phyloP scores from a whole-genome alignment of 1,140 invertebrate species.

The Trissolcus basalis region DNA sequence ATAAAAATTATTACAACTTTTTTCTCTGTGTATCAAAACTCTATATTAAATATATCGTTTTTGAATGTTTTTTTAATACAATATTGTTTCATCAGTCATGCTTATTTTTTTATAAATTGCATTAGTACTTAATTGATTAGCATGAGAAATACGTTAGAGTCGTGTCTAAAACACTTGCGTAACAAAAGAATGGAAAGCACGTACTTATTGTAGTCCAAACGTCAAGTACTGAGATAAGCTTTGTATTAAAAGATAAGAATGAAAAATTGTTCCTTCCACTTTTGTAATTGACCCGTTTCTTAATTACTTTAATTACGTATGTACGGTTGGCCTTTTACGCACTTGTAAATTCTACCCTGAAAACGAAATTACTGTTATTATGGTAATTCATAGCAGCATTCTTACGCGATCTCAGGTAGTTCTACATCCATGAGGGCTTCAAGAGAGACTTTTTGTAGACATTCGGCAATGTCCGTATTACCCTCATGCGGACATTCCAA shows the following conservation, averaged over 20 bases:
- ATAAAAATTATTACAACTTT: too few relatives aligned
- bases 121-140: constrained; percentile 24
- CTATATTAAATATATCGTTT: too few relatives aligned
- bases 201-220: constrained; percentile 55
- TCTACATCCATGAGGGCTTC: constrained; percentile 80
- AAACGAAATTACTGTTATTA: constrained; percentile 8
- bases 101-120: too few relatives aligned
- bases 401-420: constrained; percentile 79
- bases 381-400: not conserved
- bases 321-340: not conserved
- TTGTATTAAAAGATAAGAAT: constrained; percentile 56
- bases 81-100: too few relatives aligned
- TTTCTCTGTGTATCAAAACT: too few relatives aligned
- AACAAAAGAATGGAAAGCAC: constrained; percentile 50
- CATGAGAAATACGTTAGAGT: constrained; percentile 26
- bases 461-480: constrained; percentile 77
- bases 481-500: constrained; percentile 78
- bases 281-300: constrained; percentile 30
- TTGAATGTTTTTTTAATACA: too few relatives aligned
- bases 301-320: constrained; percentile 49
- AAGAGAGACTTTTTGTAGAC: constrained; percentile 79
- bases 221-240: constrained; percentile 45
- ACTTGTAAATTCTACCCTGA: not conserved
- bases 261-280: constrained; percentile 46
- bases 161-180: constrained; percentile 23